A percentile compares a stretch with the other conserved stretches of the same genome.
phyloP scores from a whole-genome alignment of 1,140 invertebrate genomes.

The Bactericera cockerelli region DNA sequence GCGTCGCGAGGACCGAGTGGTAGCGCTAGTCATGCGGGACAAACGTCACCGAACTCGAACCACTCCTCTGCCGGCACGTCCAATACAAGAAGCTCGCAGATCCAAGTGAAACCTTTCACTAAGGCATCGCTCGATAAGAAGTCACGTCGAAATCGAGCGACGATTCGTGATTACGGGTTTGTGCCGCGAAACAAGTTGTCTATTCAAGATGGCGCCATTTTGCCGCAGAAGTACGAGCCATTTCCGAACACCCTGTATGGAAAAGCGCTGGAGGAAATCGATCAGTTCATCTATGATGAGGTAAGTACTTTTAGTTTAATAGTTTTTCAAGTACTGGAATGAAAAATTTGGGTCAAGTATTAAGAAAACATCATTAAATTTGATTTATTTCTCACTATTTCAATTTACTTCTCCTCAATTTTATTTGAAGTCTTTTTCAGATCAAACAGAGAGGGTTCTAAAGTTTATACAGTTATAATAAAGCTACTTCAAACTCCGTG shows the following conservation, averaged over 20 bases:
- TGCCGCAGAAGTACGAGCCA: conserved; percentile 72
- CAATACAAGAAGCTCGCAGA: not conserved
- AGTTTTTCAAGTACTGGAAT: not conserved
- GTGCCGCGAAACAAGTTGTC: conserved; percentile 59
- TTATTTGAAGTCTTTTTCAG: not conserved
- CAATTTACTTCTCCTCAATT: no score
- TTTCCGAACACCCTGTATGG: conserved; percentile 72
- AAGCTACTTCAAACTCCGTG: no score
- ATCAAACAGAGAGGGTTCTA: no score
- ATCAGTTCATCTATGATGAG: conserved; percentile 90
- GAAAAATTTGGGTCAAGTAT: no score
- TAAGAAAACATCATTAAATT: no score
- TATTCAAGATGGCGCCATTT: conserved; percentile 64
- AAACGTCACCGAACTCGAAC: not conserved
- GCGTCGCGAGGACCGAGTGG: no score
- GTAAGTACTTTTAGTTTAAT: conserved; percentile 31
- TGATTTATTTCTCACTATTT: no score
- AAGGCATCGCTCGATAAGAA: conserved; percentile 5
- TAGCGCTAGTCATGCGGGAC: no score
- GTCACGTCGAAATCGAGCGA: not conserved
- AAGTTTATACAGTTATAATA: no score
- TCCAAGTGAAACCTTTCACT: conserved; percentile 3
- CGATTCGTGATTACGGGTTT: conserved; percentile 55
- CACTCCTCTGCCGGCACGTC: not conserved
- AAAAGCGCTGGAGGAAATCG: conserved; percentile 83